Evolutionary conservation across 1,140 invertebrate species (phyloP).

Genomic region (Ctenoplectra terminalis): DNA sequence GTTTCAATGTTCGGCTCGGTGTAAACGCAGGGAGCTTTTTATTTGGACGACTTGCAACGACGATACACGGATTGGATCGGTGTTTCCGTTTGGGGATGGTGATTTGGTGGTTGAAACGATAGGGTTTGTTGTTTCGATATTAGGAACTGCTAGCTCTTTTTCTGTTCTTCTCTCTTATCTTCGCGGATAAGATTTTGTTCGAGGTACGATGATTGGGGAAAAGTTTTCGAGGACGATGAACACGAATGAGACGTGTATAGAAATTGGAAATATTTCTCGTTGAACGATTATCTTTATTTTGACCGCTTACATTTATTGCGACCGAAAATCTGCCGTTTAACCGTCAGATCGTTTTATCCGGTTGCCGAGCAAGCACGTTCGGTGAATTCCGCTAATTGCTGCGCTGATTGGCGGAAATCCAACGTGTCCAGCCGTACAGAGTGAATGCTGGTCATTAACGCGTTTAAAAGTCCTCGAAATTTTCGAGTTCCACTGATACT

Average conservation of each 20-base stretch:
- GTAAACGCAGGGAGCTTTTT: neutral
- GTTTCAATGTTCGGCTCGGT: too few relatives aligned
- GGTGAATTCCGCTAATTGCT: constrained; percentile 74
- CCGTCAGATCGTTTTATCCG: constrained; percentile 48
- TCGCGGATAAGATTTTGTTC: too few relatives aligned
- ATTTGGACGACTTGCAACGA: neutral
- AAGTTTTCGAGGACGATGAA: too few relatives aligned
- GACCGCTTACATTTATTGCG: constrained; percentile 10
- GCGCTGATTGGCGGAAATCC: constrained; percentile 72
- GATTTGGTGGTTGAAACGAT: neutral
- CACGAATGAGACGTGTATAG: too few relatives aligned
- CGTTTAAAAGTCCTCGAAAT: constrained; percentile 66
- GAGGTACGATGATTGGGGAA: too few relatives aligned
- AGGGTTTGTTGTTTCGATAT: too few relatives aligned
- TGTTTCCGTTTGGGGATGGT: neutral
- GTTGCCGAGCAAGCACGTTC: constrained; percentile 65
- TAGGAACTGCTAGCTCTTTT: too few relatives aligned
- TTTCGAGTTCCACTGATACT: constrained; percentile 18
- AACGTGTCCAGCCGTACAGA: constrained; percentile 52
- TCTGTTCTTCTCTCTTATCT: too few relatives aligned
- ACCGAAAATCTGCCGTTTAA: constrained; percentile 13
- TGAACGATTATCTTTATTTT: neutral
- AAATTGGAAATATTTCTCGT: neutral
- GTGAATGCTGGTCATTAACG: constrained; percentile 73
- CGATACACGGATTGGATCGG: neutral